phyloP scores from a whole-genome alignment of 1,140 invertebrate genomes.

The Colletes latitarsis region DNA sequence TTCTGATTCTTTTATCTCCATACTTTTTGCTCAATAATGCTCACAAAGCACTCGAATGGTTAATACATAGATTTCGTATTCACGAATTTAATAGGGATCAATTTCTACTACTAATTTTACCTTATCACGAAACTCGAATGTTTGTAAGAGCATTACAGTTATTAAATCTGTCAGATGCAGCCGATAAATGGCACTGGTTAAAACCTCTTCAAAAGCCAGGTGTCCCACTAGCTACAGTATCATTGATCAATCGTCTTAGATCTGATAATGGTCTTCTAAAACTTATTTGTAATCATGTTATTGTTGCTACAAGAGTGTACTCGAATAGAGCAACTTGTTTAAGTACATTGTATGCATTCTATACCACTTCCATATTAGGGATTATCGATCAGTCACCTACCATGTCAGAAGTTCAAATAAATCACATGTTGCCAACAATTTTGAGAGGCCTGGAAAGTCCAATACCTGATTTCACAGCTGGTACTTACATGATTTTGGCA shows the following conservation, averaged over 20 bases:
- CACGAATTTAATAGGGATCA: constrained; percentile 93
- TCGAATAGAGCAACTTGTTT: constrained; percentile 83
- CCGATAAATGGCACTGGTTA: constrained; percentile 91
- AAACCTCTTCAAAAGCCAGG: constrained; percentile 87
- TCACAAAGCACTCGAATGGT: constrained; percentile 96
- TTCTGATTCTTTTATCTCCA: constrained; percentile 91
- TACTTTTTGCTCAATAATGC: constrained; percentile 92
- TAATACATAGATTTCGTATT: constrained; percentile 93
- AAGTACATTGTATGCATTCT: constrained; percentile 89
- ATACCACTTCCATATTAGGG: constrained; percentile 87
- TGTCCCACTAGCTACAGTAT: constrained; percentile 85
- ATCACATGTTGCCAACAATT: constrained; percentile 86
- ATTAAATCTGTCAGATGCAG: constrained; percentile 83
- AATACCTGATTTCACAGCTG: constrained; percentile 86
- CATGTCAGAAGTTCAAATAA: constrained; percentile 86
- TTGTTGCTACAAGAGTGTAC: constrained; percentile 85
- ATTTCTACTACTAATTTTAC: constrained; percentile 90
- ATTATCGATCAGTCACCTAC: constrained; percentile 82
- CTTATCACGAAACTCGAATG: constrained; percentile 94
- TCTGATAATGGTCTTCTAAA: constrained; percentile 87
- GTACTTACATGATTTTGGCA: constrained; percentile 88
- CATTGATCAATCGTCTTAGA: constrained; percentile 87
- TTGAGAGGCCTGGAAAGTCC: constrained; percentile 86
- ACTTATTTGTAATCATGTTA: constrained; percentile 87
- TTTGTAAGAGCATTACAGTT: constrained; percentile 92